phyloP scores from a whole-genome alignment of 2,113 vertebrate genomes.

The Pithys albifrons region DNA sequence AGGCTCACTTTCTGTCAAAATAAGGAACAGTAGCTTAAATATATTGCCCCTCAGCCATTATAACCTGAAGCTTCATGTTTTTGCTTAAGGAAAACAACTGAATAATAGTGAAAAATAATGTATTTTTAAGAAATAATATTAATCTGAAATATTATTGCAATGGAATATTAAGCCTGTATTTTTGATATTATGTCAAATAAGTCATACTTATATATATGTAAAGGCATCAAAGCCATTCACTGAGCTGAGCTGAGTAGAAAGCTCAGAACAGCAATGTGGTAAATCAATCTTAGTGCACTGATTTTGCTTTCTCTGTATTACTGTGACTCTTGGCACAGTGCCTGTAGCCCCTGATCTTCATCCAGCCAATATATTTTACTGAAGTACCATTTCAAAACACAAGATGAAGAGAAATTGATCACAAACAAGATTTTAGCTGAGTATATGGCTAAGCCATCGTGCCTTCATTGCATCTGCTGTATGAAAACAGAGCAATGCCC shows the following conservation, averaged over 20 bases:
- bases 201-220: neutral
- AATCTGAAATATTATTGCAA: neutral
- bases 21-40: neutral
- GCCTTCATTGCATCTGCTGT: neutral
- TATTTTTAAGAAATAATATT: neutral
- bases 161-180: neutral
- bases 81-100: neutral
- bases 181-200: neutral
- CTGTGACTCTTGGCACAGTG: accelerated
- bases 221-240: neutral
- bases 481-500: neutral
- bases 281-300: neutral
- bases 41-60: neutral
- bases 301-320: neutral
- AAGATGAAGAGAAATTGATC: neutral
- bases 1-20: neutral
- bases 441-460: accelerated
- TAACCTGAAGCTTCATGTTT: neutral
- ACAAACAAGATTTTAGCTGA: neutral
- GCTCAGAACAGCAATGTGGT: neutral
- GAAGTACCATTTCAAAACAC: neutral
- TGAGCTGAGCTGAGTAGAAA: neutral
- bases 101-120: neutral
- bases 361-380: neutral
- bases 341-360: neutral